Evolutionary conservation across 2,113 vertebrate species (phyloP), one percentile per base, ranked within the genome.

Genomic region (Mionectes macconnelli): DNA sequence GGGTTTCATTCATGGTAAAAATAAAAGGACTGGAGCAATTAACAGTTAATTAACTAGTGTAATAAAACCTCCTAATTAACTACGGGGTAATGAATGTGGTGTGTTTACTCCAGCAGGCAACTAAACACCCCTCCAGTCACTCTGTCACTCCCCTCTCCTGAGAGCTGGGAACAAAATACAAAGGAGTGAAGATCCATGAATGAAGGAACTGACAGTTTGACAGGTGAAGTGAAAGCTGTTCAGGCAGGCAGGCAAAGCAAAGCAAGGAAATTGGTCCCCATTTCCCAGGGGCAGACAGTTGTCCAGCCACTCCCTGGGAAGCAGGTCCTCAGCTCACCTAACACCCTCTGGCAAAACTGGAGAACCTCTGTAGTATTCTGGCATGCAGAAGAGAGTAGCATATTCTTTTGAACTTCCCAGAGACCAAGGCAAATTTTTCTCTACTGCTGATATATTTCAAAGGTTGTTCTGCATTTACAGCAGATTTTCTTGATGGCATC

Each of bases 21-120:
- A 97, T 91, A 93, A 68, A 96, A 95, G 47, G 49, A 96, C 66
- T 80, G 93, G 74, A 25, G n/a, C 94, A 96, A 96, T 94, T 95
- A 96, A 60, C 44, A 92, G 42, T 82, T 95, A 90, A 95, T 94
- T 93, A 83, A 91, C 89, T 85, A 94, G 25, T 39, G 45, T 91
- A 93, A 94, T 78, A 91, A 87, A 94, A 86, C 40, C 27, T 63
- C 37, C 37, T 40, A 40, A 63, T 21, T 30, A 63, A 79, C 64
- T 85, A 55, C 39, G 80, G 18, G 8, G 18, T 63, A 40, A 40
- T 80, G 37, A 90, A 47, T 25, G 10, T 53, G 11, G 50, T 74
- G 14, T 11, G 14, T 10, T 59, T 25, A 22, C 27, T 47, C 8
- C 0, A 5, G 11, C 23, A 19, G 49, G 7, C 57, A 88, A n/a